These are phyloP conservation scores for Chionomys nivalis DNA, from an alignment of 2,113 vertebrate genomes.

Conservation along the genomic window DNA sequence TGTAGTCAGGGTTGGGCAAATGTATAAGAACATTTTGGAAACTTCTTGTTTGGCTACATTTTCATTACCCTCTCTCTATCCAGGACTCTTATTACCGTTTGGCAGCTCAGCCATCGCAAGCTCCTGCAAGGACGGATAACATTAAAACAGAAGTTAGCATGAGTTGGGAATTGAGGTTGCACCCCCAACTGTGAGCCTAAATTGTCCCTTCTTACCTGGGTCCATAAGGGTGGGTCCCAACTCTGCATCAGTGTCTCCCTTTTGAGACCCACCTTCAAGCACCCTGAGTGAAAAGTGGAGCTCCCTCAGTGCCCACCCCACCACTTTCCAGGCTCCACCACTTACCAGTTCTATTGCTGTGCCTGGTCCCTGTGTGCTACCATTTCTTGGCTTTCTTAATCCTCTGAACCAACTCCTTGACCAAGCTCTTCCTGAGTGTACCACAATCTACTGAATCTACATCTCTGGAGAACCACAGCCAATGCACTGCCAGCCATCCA, in stretches of 20 bases:
- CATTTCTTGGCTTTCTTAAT: neutral
- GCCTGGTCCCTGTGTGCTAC: no score
- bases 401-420: neutral
- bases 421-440: no score
- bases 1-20: no score
- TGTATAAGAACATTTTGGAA: neutral
- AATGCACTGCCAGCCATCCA: neutral
- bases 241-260: neutral
- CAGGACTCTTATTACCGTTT: neutral
- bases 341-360: neutral
- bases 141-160: neutral
- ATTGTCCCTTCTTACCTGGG: neutral
- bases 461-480: neutral
- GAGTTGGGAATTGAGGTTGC: neutral
- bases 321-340: no score
- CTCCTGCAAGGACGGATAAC: neutral
- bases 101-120: no score
- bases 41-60: neutral
- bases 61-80: no score
- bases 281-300: neutral
- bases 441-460: neutral
- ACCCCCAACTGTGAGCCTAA: neutral
- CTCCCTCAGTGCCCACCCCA: rapidly evolving
- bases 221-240: neutral
- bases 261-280: neutral